Evolutionary conservation across 1,140 invertebrate species (phyloP).

Genomic region (Coelopa frigida): DNA sequence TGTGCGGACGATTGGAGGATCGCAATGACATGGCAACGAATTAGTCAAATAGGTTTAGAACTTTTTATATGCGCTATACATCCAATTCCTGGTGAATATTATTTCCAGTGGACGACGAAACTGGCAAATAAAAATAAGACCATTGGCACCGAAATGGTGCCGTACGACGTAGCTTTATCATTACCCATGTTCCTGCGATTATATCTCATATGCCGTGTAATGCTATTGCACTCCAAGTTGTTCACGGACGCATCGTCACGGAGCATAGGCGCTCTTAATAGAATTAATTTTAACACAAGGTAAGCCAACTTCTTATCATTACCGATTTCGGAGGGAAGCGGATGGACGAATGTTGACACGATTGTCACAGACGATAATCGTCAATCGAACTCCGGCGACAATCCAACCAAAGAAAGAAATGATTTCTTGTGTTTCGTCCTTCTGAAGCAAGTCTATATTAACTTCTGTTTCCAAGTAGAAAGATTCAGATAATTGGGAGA

Average conservation of each 20-base stretch:
- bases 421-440: no score
- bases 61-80: slow-evolving; percentile 93
- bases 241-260: slow-evolving; percentile 96
- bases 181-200: slow-evolving; percentile 98
- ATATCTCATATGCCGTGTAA: slow-evolving; percentile 98
- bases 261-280: slow-evolving; percentile 94
- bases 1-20: slow-evolving; percentile 99
- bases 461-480: no score
- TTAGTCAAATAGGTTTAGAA: slow-evolving; percentile 88
- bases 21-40: slow-evolving; percentile 96
- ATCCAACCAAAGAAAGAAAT: no score
- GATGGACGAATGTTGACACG: no score
- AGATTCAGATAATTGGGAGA: no score
- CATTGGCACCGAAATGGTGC: slow-evolving; percentile 73
- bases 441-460: no score
- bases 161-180: slow-evolving; percentile 92
- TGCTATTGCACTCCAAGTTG: slow-evolving; percentile 97
- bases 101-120: slow-evolving; percentile 94
- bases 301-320: no score
- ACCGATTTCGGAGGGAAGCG: no score
- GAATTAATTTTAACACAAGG: slow-evolving; percentile 98
- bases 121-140: slow-evolving; percentile 84
- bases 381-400: no score
- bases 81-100: slow-evolving; percentile 93
- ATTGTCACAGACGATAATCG: no score